Conservation (phyloP, 2,888 invertebrate genomes). For the Scotopteryx bipunctaria region DNA sequence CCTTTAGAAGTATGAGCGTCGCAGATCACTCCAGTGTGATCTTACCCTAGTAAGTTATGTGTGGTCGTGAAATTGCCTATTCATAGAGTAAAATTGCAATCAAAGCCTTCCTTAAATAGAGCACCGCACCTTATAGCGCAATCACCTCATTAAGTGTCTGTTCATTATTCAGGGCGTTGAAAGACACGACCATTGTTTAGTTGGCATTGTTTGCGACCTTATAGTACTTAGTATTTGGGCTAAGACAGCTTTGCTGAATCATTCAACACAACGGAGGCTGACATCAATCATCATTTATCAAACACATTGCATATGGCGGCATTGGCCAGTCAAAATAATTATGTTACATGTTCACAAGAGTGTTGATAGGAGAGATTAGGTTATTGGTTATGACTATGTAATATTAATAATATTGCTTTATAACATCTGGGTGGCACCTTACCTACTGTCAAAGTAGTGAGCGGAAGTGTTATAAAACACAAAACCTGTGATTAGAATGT, state of each 20-base stretch:
- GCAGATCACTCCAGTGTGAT: no score
- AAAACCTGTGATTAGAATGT: no score
- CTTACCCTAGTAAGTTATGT: not conserved
- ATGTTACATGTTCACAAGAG: not conserved
- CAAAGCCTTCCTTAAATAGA: conserved; percentile 1
- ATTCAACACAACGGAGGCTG: conserved; percentile 17
- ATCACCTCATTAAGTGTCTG: conserved; percentile 2
- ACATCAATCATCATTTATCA: conserved; percentile 5
- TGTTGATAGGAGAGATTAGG: no score
- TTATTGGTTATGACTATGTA: no score
- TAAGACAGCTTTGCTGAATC: conserved; percentile 30
- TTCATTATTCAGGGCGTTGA: conserved; percentile 16
- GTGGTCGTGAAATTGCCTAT: conserved; percentile 2
- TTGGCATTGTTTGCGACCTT: conserved; percentile 30
- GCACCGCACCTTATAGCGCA: not conserved
- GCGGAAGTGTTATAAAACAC: no score
- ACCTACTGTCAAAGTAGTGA: no score
- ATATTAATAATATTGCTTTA: no score
- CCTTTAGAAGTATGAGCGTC: no score
- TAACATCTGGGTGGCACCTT: no score
- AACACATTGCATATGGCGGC: no score
- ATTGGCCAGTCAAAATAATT: no score
- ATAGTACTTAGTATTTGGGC: conserved; percentile 19
- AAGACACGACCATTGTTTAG: conserved; percentile 31
- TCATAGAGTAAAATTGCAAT: conserved; percentile 1